Evolutionary conservation across 64 coral and sea anemone species (phyloP), one percentile per base, ranked within the genome.

Genomic region (Dendronephthya gigantea): DNA sequence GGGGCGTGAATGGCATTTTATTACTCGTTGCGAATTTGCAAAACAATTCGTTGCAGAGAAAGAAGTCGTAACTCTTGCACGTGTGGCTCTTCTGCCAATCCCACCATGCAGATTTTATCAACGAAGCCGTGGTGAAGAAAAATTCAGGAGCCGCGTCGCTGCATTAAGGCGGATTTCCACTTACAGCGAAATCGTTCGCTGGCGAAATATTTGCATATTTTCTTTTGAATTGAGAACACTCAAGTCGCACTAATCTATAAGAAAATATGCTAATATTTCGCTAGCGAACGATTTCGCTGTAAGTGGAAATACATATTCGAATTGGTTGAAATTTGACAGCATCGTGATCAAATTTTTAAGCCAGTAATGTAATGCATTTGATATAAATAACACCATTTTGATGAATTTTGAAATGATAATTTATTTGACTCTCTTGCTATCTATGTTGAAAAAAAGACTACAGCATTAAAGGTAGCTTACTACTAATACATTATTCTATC

Each of bases 41-140:
- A n/a, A n/a, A n/a, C n/a, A n/a, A n/a, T n/a, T n/a, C n/a, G n/a
- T 62, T 15, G 17, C 7, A 23, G 8, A 23, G 55, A 22, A 62
- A 62, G 25, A 17, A 62, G 19, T 0, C 17, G 17, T 62, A 1
- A 62, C 7, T 23, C 16, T 62, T 62, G 55, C 25, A 23, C 17
- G 55, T 23, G 25, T 62, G 7, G 55, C 55, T 62, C 55, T 62
- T 62, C 28, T 81, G 39, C 74, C 74, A 81, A 35, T 41, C 33
- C 29, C 25, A 10, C 74, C 74, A n/a, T n/a, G n/a, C n/a, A 81
- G 14, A 35, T 38, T 1, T 91, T 90, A 39, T 90, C 88, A 0
- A 90, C 1, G n/a, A 90, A 84, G 43, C 55, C 29, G 49, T 90
- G 88, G 49, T 90, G 88, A 9, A 90, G 43, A 83, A 62, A 52